These are phyloP conservation scores for Hylaeus anthracinus DNA, from an alignment of 1,140 invertebrate genomes.

Conservation along the genomic window DNA sequence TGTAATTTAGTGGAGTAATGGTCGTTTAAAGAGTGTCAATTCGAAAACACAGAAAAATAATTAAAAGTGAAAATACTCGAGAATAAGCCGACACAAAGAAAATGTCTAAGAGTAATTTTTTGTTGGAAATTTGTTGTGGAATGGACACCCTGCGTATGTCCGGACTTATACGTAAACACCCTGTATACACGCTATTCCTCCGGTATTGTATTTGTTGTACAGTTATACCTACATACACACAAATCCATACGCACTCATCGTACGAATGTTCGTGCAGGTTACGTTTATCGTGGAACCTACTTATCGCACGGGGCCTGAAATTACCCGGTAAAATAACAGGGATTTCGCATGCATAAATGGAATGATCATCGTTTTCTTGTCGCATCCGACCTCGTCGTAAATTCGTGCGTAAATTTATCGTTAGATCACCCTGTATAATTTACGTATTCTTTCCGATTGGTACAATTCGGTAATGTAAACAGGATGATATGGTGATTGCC, in stretches of 20 bases:
- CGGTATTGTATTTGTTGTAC: conserved; percentile 34
- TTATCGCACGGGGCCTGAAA: conserved; percentile 28
- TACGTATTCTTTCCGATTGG: background rate
- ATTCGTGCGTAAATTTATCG: conserved; percentile 14
- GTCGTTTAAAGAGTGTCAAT: background rate
- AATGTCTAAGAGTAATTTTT: too few species aligned
- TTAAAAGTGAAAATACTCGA: too few species aligned
- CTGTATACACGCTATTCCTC: conserved; percentile 6
- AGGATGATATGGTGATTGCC: background rate
- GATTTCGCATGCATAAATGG: conserved; percentile 10
- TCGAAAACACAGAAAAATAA: too few species aligned
- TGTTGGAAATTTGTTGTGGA: too few species aligned
- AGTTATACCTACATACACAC: conserved; percentile 26
- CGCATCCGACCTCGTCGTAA: conserved; percentile 32
- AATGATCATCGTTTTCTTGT: conserved; percentile 24
- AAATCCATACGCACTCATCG: conserved; percentile 29
- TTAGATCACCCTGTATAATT: background rate
- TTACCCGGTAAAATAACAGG: conserved; percentile 19
- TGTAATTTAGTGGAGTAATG: too few species aligned
- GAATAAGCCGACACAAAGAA: too few species aligned
- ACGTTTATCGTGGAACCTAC: conserved; percentile 52
- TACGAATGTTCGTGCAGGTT: conserved; percentile 29
- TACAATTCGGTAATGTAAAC: background rate
- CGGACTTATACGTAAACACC: too few species aligned
- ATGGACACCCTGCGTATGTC: too few species aligned